Conservation (phyloP, 2,113 vertebrate genomes). For the Neomonachus schauinslandi region DNA sequence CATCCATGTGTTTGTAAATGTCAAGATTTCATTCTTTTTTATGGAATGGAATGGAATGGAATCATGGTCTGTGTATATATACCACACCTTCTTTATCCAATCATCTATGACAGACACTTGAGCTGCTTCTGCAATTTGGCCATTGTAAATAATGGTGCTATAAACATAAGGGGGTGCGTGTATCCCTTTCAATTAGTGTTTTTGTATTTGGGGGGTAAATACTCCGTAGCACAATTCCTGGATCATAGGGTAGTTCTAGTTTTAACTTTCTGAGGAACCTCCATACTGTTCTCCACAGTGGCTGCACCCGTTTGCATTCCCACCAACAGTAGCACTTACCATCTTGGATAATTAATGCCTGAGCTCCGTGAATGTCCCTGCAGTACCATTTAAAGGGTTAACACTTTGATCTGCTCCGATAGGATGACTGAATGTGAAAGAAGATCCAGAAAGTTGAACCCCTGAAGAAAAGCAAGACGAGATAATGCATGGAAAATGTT, state of each 20-base stretch:
- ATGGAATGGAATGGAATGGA: not conserved
- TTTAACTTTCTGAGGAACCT: not conserved
- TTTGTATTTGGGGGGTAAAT: not conserved
- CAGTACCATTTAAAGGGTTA: not conserved
- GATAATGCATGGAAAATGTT: constrained; percentile 8
- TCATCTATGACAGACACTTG: not conserved
- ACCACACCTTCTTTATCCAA: not conserved
- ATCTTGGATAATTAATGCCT: not conserved
- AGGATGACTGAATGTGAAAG: not conserved
- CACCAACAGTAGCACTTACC: not conserved
- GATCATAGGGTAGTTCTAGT: not conserved
- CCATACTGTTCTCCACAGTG: not conserved
- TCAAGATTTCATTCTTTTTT: not conserved
- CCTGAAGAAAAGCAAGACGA: constrained; percentile 10
- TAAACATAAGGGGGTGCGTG: not conserved
- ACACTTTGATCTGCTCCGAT: not conserved
- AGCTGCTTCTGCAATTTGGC: not conserved
- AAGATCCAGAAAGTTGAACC: constrained; percentile 7
- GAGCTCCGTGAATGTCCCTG: not conserved
- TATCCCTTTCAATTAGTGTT: not conserved
- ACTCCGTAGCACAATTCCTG: not conserved
- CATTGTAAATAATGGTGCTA: not conserved
- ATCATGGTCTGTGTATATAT: not conserved
- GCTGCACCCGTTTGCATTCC: not conserved
- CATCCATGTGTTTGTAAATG: not conserved